Conservation (phyloP, 2,113 vertebrate species). For the Ochotona curzoniae region DNA sequence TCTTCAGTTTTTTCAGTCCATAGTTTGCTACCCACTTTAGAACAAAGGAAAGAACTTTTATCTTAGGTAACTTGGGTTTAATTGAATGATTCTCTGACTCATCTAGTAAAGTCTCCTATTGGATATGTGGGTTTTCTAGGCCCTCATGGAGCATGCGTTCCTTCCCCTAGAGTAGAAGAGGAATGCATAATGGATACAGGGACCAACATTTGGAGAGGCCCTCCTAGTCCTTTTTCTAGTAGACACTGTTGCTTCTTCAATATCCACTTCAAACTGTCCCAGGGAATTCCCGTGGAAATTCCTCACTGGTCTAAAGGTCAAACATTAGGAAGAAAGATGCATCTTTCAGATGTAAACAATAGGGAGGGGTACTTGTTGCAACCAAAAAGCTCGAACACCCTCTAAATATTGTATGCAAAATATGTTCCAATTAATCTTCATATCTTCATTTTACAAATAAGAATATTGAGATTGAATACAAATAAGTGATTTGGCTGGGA, state of each 20-base stretch:
- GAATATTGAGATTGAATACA: not conserved
- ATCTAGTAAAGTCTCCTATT: not conserved
- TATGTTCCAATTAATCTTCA: not conserved
- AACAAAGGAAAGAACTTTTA: slow-evolving; percentile 59
- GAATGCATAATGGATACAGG: not conserved
- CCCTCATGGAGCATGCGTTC: not conserved
- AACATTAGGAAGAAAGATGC: not conserved
- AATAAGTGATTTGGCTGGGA: not conserved
- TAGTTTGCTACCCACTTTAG: slow-evolving; percentile 89
- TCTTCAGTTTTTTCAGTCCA: slow-evolving; percentile 87
- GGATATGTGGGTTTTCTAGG: not conserved
- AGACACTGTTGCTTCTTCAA: not conserved
- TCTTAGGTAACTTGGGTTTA: not conserved
- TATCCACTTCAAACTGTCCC: not conserved
- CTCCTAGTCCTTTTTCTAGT: not conserved
- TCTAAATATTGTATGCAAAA: not conserved
- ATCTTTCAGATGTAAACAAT: not conserved
- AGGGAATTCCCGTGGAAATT: not conserved
- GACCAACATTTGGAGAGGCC: not conserved
- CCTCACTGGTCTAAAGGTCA: not conserved
- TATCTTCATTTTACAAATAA: slow-evolving; percentile 28
- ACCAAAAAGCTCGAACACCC: not conserved
- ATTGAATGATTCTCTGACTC: not conserved
- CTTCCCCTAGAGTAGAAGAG: not conserved
- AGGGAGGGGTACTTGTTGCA: not conserved